Evolutionary conservation across 2,113 vertebrate species (phyloP), one percentile per base, ranked within the genome.

Genomic region (Rhabdomys dilectus): DNA sequence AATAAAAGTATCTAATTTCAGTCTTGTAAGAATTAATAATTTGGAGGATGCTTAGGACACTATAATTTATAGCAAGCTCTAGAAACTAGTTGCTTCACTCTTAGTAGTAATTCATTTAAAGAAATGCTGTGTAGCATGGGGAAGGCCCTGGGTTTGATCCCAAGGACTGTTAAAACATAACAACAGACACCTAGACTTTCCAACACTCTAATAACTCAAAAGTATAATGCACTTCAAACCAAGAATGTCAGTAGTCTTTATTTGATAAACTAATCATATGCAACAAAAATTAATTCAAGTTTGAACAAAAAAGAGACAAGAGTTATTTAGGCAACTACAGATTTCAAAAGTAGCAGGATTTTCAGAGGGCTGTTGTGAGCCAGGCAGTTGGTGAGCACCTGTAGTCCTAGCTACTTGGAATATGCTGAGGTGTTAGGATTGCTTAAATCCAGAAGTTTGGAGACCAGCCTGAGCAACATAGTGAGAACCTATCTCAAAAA

Each of bases 161-260:
- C 17, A 48, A 75, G 42, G 26, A 76, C 31, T 51, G 31, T 11
- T 21, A 64, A 76, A 48, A 90, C 12, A 62, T 45, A 60, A 39
- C 31, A 36, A 48, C 29, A 75, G 56, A 56, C 3, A 93, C 0
- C 19, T 88, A 92, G 51, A n/a, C 85, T 81, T 97, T 34, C 51
- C n/a, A 95, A 64, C 21, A 88, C 42, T 68, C 45, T 70, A 68
- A 60, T 60, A 66, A 84, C 22, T 73, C 85, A 92, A 82, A 85
- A 76, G 82, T 81, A 62, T 45, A 95, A 82, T 51, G 21, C 8
- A 87, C 77, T n/a, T 96, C 85, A 84, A 89, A 94, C 92, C 36
- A 89, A 72, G 26, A 81, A 85, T 86, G 48, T 91, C 31, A 76
- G 29, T 31, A 91, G 84, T 22, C 51, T 92, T 88, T 94, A 75